Evolutionary conservation across 2,113 vertebrate genomes (phyloP), one percentile per base, ranked within the genome.

Genomic region (Acinonyx jubatus): DNA sequence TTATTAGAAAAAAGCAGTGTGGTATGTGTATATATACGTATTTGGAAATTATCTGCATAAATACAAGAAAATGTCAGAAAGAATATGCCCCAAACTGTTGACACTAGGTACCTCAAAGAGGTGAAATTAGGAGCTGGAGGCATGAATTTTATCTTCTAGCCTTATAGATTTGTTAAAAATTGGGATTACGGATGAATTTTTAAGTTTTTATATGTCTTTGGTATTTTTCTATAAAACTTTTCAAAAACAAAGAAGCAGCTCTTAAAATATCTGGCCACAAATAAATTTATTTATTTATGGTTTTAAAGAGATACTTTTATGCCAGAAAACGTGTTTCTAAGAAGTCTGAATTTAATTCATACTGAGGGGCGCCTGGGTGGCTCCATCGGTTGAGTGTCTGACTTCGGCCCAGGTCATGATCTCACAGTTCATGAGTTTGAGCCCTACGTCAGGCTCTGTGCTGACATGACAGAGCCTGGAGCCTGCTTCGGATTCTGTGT

Each of bases 221-320:
- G 11, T 63, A 89, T 74, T 95, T 96, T 92, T 94, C 50, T 89
- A 66, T 84, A 84, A 93, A 86, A 83, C 4, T 21, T 86, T 97
- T 83, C 27, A 95, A 97, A 96, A 87, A 45, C 68, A 85, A 92
- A 91, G 10, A 87, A 55, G 16, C 52, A 97, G 8, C 7, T 92
- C 38, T 96, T 97, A 91, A 94, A 94, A 48, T 83, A 90, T 52
- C 71, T 85, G 57, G 27, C 15, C 38, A 96, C 31, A 95, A 88
- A 93, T 82, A 63, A n/a, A 66, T 74, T 92, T 95, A 55, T 63
- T 80, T 38, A 57, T 83, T 93, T 80, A 81, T 66, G 21, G 31
- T 68, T 89, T 63, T 91, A 94, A 96, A 96, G n/a, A 94, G 31
- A 94, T 65, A 61, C 14, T 25, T 69, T 78, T 69, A 89, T 96